Percentiles rank a stretch among this genome's conserved stretches.
Evolutionary conservation across 2,113 vertebrate genomes (phyloP).

Genomic region (Ailuropoda melanoleuca): DNA sequence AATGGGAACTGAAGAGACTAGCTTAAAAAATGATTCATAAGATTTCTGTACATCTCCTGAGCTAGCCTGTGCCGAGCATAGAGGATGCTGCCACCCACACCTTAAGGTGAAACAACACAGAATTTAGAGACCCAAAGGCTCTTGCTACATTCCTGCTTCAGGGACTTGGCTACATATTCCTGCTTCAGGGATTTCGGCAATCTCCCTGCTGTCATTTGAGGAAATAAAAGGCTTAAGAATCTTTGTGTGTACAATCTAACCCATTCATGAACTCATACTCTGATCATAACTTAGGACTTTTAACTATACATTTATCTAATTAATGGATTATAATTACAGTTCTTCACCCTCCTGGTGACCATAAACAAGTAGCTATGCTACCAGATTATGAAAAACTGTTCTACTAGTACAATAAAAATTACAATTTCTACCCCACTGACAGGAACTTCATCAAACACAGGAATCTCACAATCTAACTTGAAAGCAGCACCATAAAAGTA

Average conservation of each 20-base stretch:
- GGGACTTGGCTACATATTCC: not conserved
- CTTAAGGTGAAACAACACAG: not conserved
- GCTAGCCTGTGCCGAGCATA: not conserved
- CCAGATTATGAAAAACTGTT: not conserved
- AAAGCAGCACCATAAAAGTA: not conserved
- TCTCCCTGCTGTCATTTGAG: not conserved
- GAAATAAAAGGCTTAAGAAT: slow-evolving; percentile 21
- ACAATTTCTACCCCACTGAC: not conserved
- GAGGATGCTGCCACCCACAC: not conserved
- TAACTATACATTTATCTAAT: not conserved
- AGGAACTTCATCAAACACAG: slow-evolving; percentile 4
- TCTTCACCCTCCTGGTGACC: not conserved
- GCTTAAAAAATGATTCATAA: not conserved
- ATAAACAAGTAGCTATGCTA: not conserved
- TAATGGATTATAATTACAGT: not conserved
- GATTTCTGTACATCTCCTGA: not conserved
- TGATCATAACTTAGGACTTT: not conserved
- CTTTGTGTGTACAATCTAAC: not conserved
- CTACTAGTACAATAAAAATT: not conserved
- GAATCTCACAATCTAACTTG: not conserved
- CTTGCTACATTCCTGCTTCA: not conserved
- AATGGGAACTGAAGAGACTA: not conserved
- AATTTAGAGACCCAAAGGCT: not conserved
- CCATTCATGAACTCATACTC: not conserved
- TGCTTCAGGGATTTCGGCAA: not conserved